Base-by-base conservation (phyloP, 2,888 invertebrate genomes). In the Aspidiotus destructor region DNA sequence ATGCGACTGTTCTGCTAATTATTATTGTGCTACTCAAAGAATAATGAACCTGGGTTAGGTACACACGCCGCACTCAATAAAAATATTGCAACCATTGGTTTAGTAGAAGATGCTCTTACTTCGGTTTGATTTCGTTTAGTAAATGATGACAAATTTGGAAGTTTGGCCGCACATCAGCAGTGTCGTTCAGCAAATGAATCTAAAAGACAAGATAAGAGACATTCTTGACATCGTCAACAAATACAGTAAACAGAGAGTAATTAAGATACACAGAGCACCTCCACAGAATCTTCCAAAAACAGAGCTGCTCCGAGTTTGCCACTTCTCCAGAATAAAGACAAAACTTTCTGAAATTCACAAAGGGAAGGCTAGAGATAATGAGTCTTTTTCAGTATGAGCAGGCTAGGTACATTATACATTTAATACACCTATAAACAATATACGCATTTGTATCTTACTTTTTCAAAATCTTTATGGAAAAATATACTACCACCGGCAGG, bases 271-370 rank as follows among this genome's bases (percentile, higher is more conserved):
- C 11, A 9, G 8, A 71, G 73, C 76, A 85, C 85, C 78, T 86
- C 84, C 72, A 84, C 84, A 2, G 84, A 84, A 65, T 81, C 80
- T 48, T 84, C 76, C 72, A 84, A 84, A 77, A 85, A 90, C 76
- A 83, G 86, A 0, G 89, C 86, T 16, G 86, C 86, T n/a, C 88
- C 89, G 64, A 90, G 76, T 75, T 82, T 83, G 13, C 85, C 85
- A 62, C 81, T 79, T 71, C 83, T 81, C 80, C 84, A 87, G 73
- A 85, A 81, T 2, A 86, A 78, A 70, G 85, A 83, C 74, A 89
- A 75, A 70, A 87, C 79, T 57, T 82, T 79, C 82, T 85, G 60
- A 3, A 69, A 40, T 60, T n/a, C 8, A 40, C 17, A 60, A 60
- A 28, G 2, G 28, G 28, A 5, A 28, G 28, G 5, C 1, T 28